Evolutionary conservation across 2,888 invertebrate genomes (phyloP).

Genomic region (Drosophila mimetica): DNA sequence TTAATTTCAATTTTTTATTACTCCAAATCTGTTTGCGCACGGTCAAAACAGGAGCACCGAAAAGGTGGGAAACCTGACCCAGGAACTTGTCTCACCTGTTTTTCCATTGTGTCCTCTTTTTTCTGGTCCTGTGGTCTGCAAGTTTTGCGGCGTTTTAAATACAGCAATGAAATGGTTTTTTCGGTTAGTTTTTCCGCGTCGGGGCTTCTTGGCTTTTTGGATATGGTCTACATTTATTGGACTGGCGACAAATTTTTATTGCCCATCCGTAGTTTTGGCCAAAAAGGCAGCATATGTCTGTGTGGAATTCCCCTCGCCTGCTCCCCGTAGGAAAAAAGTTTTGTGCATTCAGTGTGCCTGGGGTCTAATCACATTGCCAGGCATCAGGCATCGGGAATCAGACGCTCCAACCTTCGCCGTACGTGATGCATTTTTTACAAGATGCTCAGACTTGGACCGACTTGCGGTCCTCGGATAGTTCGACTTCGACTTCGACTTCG

Average conservation of each 20-base stretch:
- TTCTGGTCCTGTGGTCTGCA: slow-evolving; percentile 21
- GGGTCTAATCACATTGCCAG: slow-evolving; percentile 73
- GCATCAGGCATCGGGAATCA: slow-evolving; percentile 25
- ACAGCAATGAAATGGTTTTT: slow-evolving; percentile 65
- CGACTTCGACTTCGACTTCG: slow-evolving; percentile 38
- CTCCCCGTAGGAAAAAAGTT: slow-evolving; percentile 41
- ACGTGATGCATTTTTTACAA: slow-evolving; percentile 74
- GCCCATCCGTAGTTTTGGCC: slow-evolving; percentile 55
- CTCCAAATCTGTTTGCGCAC: slow-evolving; percentile 55
- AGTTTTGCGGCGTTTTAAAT: slow-evolving; percentile 52
- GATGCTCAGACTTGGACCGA: slow-evolving; percentile 15
- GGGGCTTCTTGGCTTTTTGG: slow-evolving; percentile 31
- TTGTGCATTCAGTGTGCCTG: slow-evolving; percentile 44
- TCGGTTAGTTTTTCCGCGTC: slow-evolving; percentile 17
- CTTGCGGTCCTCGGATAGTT: slow-evolving; percentile 47
- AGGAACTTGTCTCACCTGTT: slow-evolving; percentile 40
- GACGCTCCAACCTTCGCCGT: slow-evolving; percentile 50
- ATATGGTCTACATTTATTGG: slow-evolving; percentile 69
- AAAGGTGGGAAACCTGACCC: slow-evolving; percentile 33
- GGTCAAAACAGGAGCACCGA: slow-evolving; percentile 27
- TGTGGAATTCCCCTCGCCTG: not conserved
- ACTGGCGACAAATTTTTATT: slow-evolving; percentile 77
- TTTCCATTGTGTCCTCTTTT: slow-evolving; percentile 21
- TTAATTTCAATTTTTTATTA: slow-evolving; percentile 75
- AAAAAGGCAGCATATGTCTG: slow-evolving; percentile 54